Conservation (phyloP, 2,888 invertebrate genomes). For the Agrotis exclamationis region DNA sequence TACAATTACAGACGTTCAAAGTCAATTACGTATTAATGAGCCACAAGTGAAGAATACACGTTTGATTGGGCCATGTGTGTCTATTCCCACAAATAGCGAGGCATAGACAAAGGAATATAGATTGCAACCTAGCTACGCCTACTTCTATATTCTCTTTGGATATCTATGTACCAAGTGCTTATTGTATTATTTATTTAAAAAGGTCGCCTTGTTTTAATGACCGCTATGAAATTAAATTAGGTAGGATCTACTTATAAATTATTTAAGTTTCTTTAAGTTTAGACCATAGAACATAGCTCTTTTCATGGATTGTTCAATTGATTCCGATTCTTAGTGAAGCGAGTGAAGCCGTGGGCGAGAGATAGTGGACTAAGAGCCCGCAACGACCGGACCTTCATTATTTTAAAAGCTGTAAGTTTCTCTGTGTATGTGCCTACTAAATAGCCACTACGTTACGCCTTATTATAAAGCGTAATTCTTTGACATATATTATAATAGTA, state of each 20-base stretch:
- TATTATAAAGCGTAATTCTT: too few relatives aligned
- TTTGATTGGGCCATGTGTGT: slow-evolving; percentile 55
- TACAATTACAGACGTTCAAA: slow-evolving; percentile 39
- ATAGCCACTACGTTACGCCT: too few relatives aligned
- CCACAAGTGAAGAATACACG: slow-evolving; percentile 54
- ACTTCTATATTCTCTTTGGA: slow-evolving; percentile 17
- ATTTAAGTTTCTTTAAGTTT: too few relatives aligned
- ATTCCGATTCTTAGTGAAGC: too few relatives aligned
- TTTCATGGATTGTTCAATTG: too few relatives aligned
- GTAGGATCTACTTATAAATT: not conserved
- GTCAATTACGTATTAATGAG: slow-evolving; percentile 53
- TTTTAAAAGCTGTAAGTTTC: too few relatives aligned
- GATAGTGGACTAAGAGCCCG: too few relatives aligned
- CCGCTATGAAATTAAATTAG: not conserved
- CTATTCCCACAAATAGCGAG: slow-evolving; percentile 59
- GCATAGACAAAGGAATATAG: slow-evolving; percentile 45
- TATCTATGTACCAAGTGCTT: slow-evolving; percentile 15
- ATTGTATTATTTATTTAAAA: slow-evolving; percentile 11
- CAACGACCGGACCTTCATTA: too few relatives aligned
- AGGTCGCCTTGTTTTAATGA: not conserved
- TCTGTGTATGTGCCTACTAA: too few relatives aligned
- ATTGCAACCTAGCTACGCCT: slow-evolving; percentile 19
- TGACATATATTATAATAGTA: too few relatives aligned
- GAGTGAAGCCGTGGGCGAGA: too few relatives aligned
- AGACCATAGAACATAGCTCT: too few relatives aligned